phyloP scores from a whole-genome alignment of 2,888 invertebrate genomes.

The Pediacus dermestoides region DNA sequence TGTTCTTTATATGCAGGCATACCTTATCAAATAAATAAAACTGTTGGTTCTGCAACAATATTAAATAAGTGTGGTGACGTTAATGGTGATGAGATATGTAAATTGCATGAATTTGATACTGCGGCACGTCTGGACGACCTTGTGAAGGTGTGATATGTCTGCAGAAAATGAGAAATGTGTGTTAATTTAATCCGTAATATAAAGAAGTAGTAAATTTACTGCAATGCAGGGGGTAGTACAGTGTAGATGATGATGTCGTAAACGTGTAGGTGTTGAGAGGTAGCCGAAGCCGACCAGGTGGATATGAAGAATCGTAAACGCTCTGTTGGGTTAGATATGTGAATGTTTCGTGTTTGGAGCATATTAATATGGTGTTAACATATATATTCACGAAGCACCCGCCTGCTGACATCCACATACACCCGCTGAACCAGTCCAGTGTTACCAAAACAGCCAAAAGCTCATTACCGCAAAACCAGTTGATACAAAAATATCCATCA shows the following conservation, averaged over 20 bases:
- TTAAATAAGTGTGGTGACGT: conserved; percentile 25
- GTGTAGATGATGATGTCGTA: conserved; percentile 20
- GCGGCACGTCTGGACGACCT: conserved; percentile 24
- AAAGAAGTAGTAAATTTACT: conserved; percentile 32
- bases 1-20: conserved; percentile 6
- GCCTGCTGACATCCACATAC: conserved; percentile 34
- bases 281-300: conserved; percentile 21
- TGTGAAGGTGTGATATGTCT: conserved; percentile 30
- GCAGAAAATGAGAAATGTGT: conserved; percentile 30
- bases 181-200: conserved; percentile 35
- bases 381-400: conserved; percentile 29
- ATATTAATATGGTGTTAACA: conserved; percentile 41
- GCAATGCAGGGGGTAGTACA: conserved; percentile 24
- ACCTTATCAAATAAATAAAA: conserved; percentile 23
- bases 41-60: conserved; percentile 12
- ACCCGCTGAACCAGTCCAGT: conserved; percentile 30
- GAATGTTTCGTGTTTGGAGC: conserved; percentile 39
- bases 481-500: too few species aligned
- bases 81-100: conserved; percentile 37
- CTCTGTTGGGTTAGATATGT: conserved; percentile 33
- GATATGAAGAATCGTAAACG: not conserved
- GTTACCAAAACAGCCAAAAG: conserved; percentile 1
- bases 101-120: conserved; percentile 28
- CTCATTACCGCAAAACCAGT: too few species aligned
- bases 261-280: conserved; percentile 26